Base-by-base conservation (phyloP, 2,797 vertebrate genomes). In the Cyprinella venusta region DNA sequence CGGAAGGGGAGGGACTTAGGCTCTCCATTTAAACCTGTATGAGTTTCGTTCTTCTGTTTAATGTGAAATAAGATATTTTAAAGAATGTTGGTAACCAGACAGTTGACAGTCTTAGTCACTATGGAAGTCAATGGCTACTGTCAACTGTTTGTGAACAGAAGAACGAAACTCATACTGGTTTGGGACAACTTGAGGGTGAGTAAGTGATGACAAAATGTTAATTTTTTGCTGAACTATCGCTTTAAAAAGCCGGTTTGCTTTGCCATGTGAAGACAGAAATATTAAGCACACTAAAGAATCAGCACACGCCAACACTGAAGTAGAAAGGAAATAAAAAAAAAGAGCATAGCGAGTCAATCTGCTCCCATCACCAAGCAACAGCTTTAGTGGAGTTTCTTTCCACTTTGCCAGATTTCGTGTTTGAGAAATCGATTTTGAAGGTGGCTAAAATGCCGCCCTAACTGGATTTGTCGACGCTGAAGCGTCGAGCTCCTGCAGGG, bases 381-480 rank as follows among this genome's bases (percentile, higher is more conserved):
- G 82, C 54, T 83, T 64, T 78, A 83, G 54, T 70, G 30, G 70
- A 71, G 77, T 54, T 83, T 77, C 40, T 84, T 79, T 84, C 76
- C 70, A 80, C 68, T 64, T 83, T 87, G 86, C 75, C 84, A 87
- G 70, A 82, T 82, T 85, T 69, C 65, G 80, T 78, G 70, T 82
- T 68, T 72, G 77, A 74, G 83, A 88, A 87, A 88, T 88, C 86
- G 86, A 88, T 88, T 48, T 84, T 69, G 79, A 78, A 77, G 86
- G 59, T 65, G 65, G 84, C 85, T 85, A 69, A 88, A 84, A 84
- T 79, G 40, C 84, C 75, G 79, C 82, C 87, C 92, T 93, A 92
- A 94, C 91, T 70, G 89, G 89, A 94, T 94, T 88, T 87, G 85
- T 72, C 40, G 33, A 74, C 40, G 52, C 63, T 76, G 45, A 65